Percentiles rank a stretch among this genome's conserved stretches.
phyloP scores from a whole-genome alignment of 2,888 invertebrate species.

The Synanthedon vespiformis region DNA sequence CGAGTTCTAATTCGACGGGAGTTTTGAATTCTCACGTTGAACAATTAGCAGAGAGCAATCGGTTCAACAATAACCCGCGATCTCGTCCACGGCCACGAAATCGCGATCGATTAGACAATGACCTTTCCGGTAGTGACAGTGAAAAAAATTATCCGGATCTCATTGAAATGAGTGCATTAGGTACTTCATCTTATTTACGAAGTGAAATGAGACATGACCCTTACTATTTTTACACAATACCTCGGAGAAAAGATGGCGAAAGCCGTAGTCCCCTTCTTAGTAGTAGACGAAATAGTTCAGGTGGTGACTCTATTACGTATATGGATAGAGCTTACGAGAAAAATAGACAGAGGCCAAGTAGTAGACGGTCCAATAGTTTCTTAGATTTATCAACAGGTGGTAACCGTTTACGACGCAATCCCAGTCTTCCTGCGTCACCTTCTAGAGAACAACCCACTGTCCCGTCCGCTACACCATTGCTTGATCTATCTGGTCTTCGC shows the following conservation, averaged over 20 bases:
- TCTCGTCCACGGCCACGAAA: constrained; percentile 44
- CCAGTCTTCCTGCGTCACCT: constrained; percentile 76
- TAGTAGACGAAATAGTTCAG: constrained; percentile 79
- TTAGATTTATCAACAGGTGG: constrained; percentile 73
- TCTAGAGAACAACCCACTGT: constrained; percentile 58
- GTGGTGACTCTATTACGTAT: constrained; percentile 72
- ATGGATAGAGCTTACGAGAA: constrained; percentile 49
- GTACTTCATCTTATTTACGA: constrained; percentile 47
- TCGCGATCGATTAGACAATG: constrained; percentile 57
- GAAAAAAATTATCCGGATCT: constrained; percentile 70
- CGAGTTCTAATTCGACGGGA: constrained; percentile 68
- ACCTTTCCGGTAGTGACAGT: constrained; percentile 61
- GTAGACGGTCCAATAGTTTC: constrained; percentile 77
- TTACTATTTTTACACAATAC: constrained; percentile 76
- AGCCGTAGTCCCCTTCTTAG: constrained; percentile 81
- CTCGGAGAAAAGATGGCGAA: constrained; percentile 71
- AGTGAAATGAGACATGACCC: constrained; percentile 53
- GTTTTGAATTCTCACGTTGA: constrained; percentile 48
- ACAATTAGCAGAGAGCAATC: constrained; percentile 43
- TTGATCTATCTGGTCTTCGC: constrained; percentile 71
- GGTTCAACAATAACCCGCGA: constrained; percentile 52
- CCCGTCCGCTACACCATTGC: constrained; percentile 72
- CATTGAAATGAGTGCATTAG: constrained; percentile 63
- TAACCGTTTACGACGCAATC: constrained; percentile 52
- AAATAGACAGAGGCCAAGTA: constrained; percentile 34